A percentile compares a stretch with the other conserved stretches of the same genome.
phyloP scores from a whole-genome alignment of 2,888 invertebrate species.

The Papilio elwesi region DNA sequence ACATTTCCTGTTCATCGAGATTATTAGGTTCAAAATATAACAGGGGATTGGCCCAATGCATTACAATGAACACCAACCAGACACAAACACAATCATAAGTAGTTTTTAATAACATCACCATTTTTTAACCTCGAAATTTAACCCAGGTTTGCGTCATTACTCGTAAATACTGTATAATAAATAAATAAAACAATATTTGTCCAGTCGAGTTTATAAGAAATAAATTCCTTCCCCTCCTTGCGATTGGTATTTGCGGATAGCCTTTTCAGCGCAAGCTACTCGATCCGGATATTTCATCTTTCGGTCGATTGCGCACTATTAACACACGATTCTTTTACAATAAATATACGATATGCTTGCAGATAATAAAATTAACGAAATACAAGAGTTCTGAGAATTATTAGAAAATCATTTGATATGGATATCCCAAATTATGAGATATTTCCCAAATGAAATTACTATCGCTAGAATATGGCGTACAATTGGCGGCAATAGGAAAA shows the following conservation, averaged over 20 bases:
- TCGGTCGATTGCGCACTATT: neutral
- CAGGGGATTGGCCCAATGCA: too few species aligned
- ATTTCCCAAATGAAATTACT: slow-evolving; percentile 1
- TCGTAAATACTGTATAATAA: too few species aligned
- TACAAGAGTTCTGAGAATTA: neutral
- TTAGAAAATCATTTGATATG: neutral
- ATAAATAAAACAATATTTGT: too few species aligned
- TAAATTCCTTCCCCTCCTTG: slow-evolving; percentile 1
- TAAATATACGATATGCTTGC: too few species aligned
- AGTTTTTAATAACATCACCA: too few species aligned
- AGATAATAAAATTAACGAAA: too few species aligned
- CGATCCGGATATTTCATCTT: slow-evolving; percentile 10
- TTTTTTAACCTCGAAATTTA: too few species aligned
- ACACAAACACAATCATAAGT: too few species aligned
- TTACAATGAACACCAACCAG: too few species aligned
- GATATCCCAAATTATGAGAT: neutral
- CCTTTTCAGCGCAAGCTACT: neutral
- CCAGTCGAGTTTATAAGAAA: neutral
- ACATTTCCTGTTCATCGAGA: too few species aligned
- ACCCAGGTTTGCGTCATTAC: too few species aligned
- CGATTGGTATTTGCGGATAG: neutral
- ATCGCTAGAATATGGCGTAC: neutral
- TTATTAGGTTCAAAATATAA: too few species aligned
- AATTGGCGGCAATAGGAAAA: neutral
- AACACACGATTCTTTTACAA: neutral